Percentiles rank a stretch among this genome's conserved stretches.
Evolutionary conservation across 2,797 vertebrate species (phyloP).

Genomic region (Acipenser ruthenus): DNA sequence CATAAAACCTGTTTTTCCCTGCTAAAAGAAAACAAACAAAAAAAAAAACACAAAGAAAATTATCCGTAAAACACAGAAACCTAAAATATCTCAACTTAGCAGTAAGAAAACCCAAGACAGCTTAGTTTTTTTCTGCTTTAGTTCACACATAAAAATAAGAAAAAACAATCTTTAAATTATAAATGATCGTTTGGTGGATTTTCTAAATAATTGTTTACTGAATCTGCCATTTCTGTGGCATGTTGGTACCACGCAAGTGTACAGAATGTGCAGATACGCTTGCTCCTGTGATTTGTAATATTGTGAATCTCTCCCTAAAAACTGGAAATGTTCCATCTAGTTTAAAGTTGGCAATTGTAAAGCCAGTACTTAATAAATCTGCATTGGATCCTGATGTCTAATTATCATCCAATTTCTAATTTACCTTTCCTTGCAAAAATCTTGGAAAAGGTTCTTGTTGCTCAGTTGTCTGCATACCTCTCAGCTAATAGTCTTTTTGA

Average conservation of each 20-base stretch:
- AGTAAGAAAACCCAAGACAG: conserved; percentile 13
- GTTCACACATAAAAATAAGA: conserved; percentile 21
- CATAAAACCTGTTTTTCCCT: conserved; percentile 44
- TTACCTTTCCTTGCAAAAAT: too few relatives aligned
- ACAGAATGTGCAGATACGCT: background rate
- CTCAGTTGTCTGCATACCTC: too few relatives aligned
- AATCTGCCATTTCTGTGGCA: conserved; percentile 52
- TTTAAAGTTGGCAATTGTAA: too few relatives aligned
- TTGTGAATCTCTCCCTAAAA: too few relatives aligned
- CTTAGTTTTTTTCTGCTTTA: conserved; percentile 7
- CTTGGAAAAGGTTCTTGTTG: too few relatives aligned
- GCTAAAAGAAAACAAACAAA: background rate
- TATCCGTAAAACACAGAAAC: background rate
- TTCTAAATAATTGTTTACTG: conserved; percentile 44
- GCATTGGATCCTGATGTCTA: too few relatives aligned
- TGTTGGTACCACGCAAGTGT: conserved; percentile 23
- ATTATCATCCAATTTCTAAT: too few relatives aligned
- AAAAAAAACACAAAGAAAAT: too few relatives aligned
- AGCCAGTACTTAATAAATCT: too few relatives aligned
- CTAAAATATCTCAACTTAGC: conserved; percentile 19
- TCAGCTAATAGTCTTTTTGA: too few relatives aligned
- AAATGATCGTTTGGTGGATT: conserved; percentile 55
- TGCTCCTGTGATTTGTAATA: too few relatives aligned
- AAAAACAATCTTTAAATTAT: conserved; percentile 49
- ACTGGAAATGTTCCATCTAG: too few relatives aligned